These are phyloP conservation scores for Tyto alba DNA, from an alignment of 2,113 vertebrate species.

Conservation along the genomic window DNA sequence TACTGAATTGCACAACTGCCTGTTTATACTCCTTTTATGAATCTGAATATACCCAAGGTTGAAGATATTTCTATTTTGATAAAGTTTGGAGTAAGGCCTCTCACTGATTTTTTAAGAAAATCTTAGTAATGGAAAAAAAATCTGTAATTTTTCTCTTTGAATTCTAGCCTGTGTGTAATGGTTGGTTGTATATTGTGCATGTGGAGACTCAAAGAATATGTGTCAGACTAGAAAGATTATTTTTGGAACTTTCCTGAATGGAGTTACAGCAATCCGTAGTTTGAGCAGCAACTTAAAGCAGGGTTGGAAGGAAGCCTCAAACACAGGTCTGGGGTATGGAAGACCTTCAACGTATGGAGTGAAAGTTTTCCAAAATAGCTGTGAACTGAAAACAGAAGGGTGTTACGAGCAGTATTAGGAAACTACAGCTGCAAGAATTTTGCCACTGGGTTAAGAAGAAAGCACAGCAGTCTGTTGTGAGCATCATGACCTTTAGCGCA, in stretches of 20 bases:
- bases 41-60: background rate
- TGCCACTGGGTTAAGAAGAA: background rate
- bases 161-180: background rate
- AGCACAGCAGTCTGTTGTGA: background rate
- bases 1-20: background rate
- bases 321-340: fast-evolving
- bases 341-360: background rate
- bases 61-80: background rate
- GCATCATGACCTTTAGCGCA: background rate
- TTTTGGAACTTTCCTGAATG: background rate
- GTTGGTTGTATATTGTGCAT: background rate
- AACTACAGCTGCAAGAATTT: background rate
- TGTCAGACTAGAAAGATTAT: background rate
- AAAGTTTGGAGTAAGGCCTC: background rate
- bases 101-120: background rate
- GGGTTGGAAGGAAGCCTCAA: background rate
- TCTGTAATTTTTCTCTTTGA: background rate
- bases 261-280: background rate
- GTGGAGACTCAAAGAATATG: background rate
- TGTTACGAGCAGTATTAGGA: background rate
- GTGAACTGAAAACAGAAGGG: background rate
- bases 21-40: background rate
- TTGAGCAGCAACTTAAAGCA: background rate
- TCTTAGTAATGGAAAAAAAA: background rate
- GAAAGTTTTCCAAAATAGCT: background rate